Evolutionary conservation across 1,140 invertebrate genomes (phyloP), one percentile per base, ranked within the genome.

Genomic region (Tribolium madens): DNA sequence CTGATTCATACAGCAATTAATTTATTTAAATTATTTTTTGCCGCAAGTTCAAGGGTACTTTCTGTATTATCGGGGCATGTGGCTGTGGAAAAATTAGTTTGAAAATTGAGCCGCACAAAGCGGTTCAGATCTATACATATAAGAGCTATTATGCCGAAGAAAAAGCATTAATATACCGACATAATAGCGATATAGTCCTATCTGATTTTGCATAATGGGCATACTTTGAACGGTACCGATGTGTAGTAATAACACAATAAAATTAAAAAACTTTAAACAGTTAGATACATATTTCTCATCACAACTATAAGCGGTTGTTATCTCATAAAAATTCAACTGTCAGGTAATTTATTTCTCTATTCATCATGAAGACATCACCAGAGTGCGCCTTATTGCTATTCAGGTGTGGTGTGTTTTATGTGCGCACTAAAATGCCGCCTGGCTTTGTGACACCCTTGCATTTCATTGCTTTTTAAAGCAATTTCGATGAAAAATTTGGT

Each of bases 211-310:
- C 57, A 64, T 64, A 64, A 64, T 64, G 57, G 57, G 52, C n/a
- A 57, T 33, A 64, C 57, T 64, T 64, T 64, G 26, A 72, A 72
- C 70, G 70, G 70, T 72, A 72, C 70, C 70, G 70, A 52, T 72
- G 26, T 48, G 15, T 64, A 33, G 26, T 33, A 33, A 64, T 31
- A 64, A 33, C 47, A 72, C 70, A 72, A 72, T 72, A 72, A 72
- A 72, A 72, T 72, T 33, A 50, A 72, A 52, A 72, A 72, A 52
- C 46, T 72, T 46, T 48, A 13, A 72, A 72, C 70, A 72, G 70
- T 72, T 72, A 64, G 26, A 64, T 64, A 52, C 46, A 72, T 48
- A 52, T 72, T 72, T 72, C 50, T 46, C 69, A 64, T 64, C 21
- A 64, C 57, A 64, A 64, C 31, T 64, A 64, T 64, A 64, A 26